These are phyloP conservation scores for Meles meles DNA, from an alignment of 2,113 vertebrate species.

Conservation along the genomic window DNA sequence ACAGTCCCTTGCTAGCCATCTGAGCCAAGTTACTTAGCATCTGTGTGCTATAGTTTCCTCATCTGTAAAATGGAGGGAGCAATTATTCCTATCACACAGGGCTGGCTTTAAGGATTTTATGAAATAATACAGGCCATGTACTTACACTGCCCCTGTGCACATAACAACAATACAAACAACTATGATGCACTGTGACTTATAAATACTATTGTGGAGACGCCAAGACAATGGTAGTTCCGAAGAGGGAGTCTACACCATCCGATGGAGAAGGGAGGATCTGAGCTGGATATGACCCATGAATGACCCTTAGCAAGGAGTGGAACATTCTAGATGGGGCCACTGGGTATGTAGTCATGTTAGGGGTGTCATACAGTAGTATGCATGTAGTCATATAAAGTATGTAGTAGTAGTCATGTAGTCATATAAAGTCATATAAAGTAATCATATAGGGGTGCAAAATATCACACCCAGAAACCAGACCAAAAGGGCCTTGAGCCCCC, in stretches of 20 bases:
- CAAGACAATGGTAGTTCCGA: background rate
- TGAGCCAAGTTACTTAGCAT: background rate
- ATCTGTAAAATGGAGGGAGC: background rate
- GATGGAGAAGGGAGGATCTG: background rate
- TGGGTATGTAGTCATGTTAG: background rate
- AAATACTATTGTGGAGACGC: background rate
- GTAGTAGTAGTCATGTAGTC: too few species aligned
- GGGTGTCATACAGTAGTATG: too few species aligned
- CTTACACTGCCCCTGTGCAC: background rate
- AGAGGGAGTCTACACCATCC: background rate
- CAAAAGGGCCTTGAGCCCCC: background rate
- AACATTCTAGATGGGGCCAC: background rate
- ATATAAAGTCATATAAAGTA: background rate
- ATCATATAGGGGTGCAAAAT: too few species aligned
- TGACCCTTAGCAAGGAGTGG: background rate
- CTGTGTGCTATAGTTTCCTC: background rate
- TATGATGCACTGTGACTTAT: background rate
- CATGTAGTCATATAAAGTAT: background rate
- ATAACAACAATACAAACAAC: background rate
- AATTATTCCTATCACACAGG: background rate
- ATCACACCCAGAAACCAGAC: background rate
- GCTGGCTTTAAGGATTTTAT: background rate
- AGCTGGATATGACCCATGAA: background rate
- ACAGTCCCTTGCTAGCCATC: background rate
- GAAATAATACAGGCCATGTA: background rate